Percentiles rank a stretch among this genome's conserved stretches.
Conservation (phyloP, 2,797 vertebrate genomes). For the Darevskia mixta region DNA sequence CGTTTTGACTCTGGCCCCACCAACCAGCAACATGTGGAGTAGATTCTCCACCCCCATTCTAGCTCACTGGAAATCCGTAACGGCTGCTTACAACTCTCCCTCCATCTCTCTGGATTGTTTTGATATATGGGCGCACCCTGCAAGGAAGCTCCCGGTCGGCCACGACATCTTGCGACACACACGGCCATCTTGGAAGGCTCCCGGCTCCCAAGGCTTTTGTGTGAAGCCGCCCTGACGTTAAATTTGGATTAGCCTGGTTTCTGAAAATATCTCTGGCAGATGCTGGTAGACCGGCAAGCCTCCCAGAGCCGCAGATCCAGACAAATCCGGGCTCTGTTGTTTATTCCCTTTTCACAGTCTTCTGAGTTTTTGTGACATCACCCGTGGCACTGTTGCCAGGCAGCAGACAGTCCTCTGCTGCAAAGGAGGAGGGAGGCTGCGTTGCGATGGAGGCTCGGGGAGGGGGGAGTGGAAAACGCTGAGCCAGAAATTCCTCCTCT, state of each 20-base stretch:
- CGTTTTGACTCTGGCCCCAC: no score
- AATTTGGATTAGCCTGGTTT: conserved; percentile 45
- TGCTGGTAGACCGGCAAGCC: conserved; percentile 53
- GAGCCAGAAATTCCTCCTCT: conserved; percentile 30
- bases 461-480: conserved; percentile 17
- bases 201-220: not conserved
- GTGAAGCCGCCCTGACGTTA: not conserved
- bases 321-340: conserved; percentile 51
- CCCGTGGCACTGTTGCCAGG: conserved; percentile 42
- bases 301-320: conserved; percentile 43
- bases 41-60: no score
- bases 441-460: not conserved
- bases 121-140: no score
- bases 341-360: conserved; percentile 48
- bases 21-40: no score
- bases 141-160: no score
- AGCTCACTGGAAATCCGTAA: not conserved
- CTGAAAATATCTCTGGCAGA: conserved; percentile 61
- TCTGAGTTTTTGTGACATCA: conserved; percentile 46
- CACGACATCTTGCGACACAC: no score
- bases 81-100: not conserved
- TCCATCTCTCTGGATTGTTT: not conserved
- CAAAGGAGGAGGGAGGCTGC: not conserved
- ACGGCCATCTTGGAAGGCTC: not conserved
- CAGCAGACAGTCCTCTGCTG: conserved; percentile 23